Evolutionary conservation across 2,113 vertebrate genomes (phyloP).

Genomic region (Actinemys pallida): DNA sequence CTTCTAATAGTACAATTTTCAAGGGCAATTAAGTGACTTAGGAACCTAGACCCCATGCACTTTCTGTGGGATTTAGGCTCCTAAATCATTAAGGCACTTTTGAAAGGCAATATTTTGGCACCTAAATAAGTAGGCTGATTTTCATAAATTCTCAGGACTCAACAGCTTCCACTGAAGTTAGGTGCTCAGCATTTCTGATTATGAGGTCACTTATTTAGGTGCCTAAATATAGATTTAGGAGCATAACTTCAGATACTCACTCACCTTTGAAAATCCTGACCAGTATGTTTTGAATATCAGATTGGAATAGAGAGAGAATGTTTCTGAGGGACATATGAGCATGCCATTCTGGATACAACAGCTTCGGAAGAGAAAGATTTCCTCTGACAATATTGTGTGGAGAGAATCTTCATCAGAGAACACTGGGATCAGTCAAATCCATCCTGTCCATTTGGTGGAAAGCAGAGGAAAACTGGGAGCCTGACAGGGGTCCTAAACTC

Average conservation of each 20-base stretch:
- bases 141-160: not conserved
- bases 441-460: not conserved
- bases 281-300: not conserved
- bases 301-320: not conserved
- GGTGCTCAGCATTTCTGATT: not conserved
- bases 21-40: not conserved
- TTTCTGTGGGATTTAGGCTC: not conserved
- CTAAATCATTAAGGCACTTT: not conserved
- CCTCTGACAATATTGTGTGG: fast-evolving
- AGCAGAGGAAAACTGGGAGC: not conserved
- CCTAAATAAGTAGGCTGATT: not conserved
- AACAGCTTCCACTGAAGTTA: not conserved
- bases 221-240: not conserved
- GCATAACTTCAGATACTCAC: not conserved
- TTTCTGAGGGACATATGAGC: not conserved
- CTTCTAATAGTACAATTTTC: not conserved
- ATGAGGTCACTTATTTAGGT: not conserved
- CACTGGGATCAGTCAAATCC: not conserved
- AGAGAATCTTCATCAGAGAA: not conserved
- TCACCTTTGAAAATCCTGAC: not conserved
- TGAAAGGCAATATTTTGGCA: not conserved
- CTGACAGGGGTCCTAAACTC: not conserved
- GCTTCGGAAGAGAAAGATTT: not conserved
- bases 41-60: not conserved
- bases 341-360: not conserved